Base-by-base conservation (phyloP, 2,797 vertebrate genomes). In the Mastacembelus armatus region DNA sequence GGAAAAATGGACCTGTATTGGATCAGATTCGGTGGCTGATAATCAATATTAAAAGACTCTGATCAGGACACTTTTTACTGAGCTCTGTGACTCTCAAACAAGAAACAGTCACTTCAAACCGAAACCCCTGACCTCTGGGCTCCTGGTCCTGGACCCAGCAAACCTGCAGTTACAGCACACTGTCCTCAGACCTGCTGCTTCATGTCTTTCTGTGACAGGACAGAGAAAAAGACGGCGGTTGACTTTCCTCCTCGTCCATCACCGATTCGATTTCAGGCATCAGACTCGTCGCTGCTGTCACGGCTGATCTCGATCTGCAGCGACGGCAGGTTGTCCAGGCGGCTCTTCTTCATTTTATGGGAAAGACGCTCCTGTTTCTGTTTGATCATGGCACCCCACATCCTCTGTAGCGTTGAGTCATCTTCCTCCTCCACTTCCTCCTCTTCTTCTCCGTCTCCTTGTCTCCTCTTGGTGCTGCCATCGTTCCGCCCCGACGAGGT, bases 251-350 rank as follows among this genome's bases (percentile, higher is more conserved):
- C 19, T 35, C 22, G 42, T 27, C 22, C 30, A 21, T 10, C 15
- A 2, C 0, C 0, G 12, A 1, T 10, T 42, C 10, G 0, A 0
- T 6, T 15, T 98, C 94, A 99, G 50, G 96, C 96, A 74, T 98
- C 97, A 0, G 96, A 96, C 66, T 98, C 97, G 9, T 97, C 96
- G 80, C 95, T 98, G 94, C 96, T 98, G 86, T 98, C 96, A 22
- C 96, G 93, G 92, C 97, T 99, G 92, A 98, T 98, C 92, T 99
- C 97, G 5, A 98, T 99, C 87, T 99, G 98, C 79, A 99, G 93
- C 0, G 97, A 98, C 0, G 98, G 97, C 69, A 98, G 94, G 90
- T 96, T 94, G 92, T 98, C 98, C 88, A 99, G 90, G 0, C 97
- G 95, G 81, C 97, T 98, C 92, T 98, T 99, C 92, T 99, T 98